Conservation (phyloP, 64 coral and sea anemone genomes). For the Montipora efflorescens region DNA sequence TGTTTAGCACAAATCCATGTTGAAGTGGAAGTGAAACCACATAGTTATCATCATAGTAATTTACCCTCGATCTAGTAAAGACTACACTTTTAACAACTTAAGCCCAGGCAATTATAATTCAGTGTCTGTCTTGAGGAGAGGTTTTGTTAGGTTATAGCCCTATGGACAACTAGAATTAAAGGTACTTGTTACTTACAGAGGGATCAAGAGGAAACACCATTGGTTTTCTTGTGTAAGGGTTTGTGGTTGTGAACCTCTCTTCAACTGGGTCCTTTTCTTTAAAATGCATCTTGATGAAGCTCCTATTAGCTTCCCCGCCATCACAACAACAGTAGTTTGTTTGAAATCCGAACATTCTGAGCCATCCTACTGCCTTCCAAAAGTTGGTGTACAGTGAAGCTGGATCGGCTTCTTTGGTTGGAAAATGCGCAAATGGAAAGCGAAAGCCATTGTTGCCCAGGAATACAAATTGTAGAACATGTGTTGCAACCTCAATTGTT, state of each 20-base stretch:
- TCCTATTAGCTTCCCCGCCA: constrained; percentile 64
- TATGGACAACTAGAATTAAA: too few species aligned
- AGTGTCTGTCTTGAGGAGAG: too few species aligned
- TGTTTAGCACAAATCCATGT: too few species aligned
- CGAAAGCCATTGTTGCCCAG: constrained; percentile 58
- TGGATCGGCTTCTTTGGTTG: constrained; percentile 49
- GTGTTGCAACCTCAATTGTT: constrained; percentile 36
- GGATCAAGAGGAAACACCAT: constrained; percentile 61
- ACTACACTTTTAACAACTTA: too few species aligned
- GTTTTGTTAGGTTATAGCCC: too few species aligned
- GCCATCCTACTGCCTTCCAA: constrained; percentile 38
- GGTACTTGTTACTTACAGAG: constrained; percentile 27
- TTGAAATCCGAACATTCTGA: constrained; percentile 29
- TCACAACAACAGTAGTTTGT: constrained; percentile 49
- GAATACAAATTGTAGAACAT: constrained; percentile 67
- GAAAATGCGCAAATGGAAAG: constrained; percentile 68
- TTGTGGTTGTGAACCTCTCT: constrained; percentile 44
- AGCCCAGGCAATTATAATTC: too few species aligned
- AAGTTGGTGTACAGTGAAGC: constrained; percentile 31
- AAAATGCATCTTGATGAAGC: constrained; percentile 60
- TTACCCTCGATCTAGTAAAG: too few species aligned
- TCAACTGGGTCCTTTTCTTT: constrained; percentile 47
- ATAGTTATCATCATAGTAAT: too few species aligned
- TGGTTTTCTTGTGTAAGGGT: constrained; percentile 58
- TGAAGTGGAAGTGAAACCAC: too few species aligned